These are phyloP conservation scores for Adelges cooleyi DNA, from an alignment of 1,140 invertebrate genomes.

Conservation along the genomic window DNA sequence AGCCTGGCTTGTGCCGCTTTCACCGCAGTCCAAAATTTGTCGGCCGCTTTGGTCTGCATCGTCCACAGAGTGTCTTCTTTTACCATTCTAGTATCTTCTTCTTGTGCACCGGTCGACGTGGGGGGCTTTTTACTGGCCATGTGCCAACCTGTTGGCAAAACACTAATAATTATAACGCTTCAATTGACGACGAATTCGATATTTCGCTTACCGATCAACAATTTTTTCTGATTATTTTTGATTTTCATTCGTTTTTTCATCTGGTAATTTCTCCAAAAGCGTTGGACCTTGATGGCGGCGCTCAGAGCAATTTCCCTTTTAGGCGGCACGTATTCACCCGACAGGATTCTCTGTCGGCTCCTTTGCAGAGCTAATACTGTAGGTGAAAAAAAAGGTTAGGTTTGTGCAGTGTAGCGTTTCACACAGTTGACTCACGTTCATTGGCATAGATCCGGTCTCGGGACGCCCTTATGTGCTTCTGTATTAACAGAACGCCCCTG, in stretches of 20 bases:
- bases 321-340: neutral
- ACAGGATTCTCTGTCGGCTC: neutral
- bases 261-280: neutral
- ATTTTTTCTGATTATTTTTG: neutral
- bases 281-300: neutral
- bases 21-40: neutral
- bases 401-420: no score
- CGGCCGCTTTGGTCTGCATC: neutral
- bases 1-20: neutral
- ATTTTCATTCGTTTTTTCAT: neutral
- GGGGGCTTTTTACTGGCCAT: neutral
- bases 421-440: neutral
- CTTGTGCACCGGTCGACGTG: no score
- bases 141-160: neutral
- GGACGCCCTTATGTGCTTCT: constrained; percentile 8
- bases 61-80: neutral
- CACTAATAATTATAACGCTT: no score
- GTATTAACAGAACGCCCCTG: neutral
- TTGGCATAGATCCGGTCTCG: neutral
- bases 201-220: no score
- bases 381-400: no score
- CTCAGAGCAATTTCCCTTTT: neutral
- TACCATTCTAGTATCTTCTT: no score
- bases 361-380: neutral
- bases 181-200: neutral